A percentile compares a stretch with the other conserved stretches of the same genome.
Evolutionary conservation across 2,113 vertebrate species (phyloP).

Genomic region (Scomber japonicus): DNA sequence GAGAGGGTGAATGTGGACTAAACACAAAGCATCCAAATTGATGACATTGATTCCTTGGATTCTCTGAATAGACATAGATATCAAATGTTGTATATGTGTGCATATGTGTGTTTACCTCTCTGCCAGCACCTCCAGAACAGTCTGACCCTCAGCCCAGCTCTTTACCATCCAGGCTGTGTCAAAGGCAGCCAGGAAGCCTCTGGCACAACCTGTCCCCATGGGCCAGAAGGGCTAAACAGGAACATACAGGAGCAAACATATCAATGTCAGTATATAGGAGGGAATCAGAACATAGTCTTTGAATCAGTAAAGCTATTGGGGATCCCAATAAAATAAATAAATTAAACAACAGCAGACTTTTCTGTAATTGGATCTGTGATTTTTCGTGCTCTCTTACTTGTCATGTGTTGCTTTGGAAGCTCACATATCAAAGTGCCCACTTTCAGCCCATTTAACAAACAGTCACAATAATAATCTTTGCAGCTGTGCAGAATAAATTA

Average conservation of each 20-base stretch:
- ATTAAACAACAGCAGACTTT: too few relatives aligned
- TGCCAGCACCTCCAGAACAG: slow-evolving; percentile 91
- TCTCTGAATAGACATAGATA: too few relatives aligned
- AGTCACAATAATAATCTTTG: background rate
- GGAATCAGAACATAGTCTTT: background rate
- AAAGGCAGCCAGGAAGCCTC: slow-evolving; percentile 96
- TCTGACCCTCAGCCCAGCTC: slow-evolving; percentile 92
- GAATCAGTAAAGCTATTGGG: too few relatives aligned
- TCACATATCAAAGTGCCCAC: slow-evolving; percentile 4
- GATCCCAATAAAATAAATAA: too few relatives aligned
- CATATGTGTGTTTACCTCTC: slow-evolving; percentile 86
- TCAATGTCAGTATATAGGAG: background rate
- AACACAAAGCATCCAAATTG: too few relatives aligned
- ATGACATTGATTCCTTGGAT: too few relatives aligned
- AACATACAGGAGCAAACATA: slow-evolving; percentile 17
- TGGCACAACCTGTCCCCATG: slow-evolving; percentile 97
- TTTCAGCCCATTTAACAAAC: background rate
- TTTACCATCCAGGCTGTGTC: slow-evolving; percentile 97
- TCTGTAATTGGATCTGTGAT: too few relatives aligned
- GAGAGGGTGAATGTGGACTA: too few relatives aligned
- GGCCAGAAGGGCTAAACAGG: slow-evolving; percentile 95
- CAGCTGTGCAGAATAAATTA: too few relatives aligned
- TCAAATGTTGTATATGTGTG: background rate
- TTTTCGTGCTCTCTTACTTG: too few relatives aligned
- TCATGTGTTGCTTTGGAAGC: slow-evolving; percentile 2